Evolutionary conservation across 2,888 invertebrate genomes (phyloP), one percentile per base, ranked within the genome.

Genomic region (Drosophila fungiperda): DNA sequence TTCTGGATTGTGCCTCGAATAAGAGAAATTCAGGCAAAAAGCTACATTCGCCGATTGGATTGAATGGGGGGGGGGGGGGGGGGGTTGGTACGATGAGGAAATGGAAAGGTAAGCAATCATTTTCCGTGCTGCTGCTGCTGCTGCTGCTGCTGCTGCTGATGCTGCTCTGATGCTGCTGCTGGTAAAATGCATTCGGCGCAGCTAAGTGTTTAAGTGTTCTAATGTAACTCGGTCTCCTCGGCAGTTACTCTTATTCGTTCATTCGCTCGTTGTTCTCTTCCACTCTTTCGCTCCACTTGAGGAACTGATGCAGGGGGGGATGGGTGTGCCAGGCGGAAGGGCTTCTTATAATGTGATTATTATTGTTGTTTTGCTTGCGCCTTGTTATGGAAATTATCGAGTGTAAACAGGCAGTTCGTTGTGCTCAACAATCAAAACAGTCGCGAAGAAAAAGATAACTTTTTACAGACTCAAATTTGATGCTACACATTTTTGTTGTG

Each of bases 121-220:
- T 68, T 68, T 40, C 60, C 50, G 55, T 17, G 59, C 48, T 52
- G 52, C 55, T 40, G 54, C 48, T 45, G n/a, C n/a, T 40, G 38
- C 3, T 29, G 29, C 0, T 29, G 0, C 4, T 26, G 33, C 9
- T 32, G 9, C 50, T 50, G 49, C 50, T 33, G 45, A 38, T 17
- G 57, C 50, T 50, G 53, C 33, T 35, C 45, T 17, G 48, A 40
- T 50, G 50, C 35, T 52, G 55, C 42, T 48, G 26, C 68, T 62
- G 45, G 40, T 36, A 50, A 74, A 74, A 64, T 73, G 73, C 76
- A 68, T 63, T 72, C 70, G 60, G 78, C 60, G 48, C 55, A 52
- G 81, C 83, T 88, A 88, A 83, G 83, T 88, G 89, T 76, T 83
- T 83, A 83, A 83, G 83, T 83, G 83, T 88, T 83, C 83, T 88